These are phyloP conservation scores for Cheumatopsyche charites DNA, from an alignment of 1,140 invertebrate genomes.

Conservation along the genomic window DNA sequence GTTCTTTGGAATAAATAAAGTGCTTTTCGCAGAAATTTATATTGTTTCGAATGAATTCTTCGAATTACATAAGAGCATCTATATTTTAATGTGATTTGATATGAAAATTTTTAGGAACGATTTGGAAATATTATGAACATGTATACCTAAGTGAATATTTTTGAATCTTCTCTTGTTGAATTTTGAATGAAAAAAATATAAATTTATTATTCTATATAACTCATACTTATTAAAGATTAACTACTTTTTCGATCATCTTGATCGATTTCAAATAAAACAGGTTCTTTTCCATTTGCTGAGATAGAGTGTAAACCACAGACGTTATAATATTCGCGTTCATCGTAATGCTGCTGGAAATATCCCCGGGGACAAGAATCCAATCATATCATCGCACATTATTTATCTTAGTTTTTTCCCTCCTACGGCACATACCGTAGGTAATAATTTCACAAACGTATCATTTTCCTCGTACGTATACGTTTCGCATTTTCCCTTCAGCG, in stretches of 20 bases:
- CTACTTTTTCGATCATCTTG: background rate
- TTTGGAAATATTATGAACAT: too few relatives aligned
- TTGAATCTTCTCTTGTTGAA: too few relatives aligned
- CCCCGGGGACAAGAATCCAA: slow-evolving; percentile 26
- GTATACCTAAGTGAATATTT: too few relatives aligned
- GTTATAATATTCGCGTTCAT: background rate
- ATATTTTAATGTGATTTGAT: too few relatives aligned
- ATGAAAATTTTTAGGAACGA: too few relatives aligned
- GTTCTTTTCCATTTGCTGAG: slow-evolving; percentile 1
- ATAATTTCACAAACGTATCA: slow-evolving; percentile 4
- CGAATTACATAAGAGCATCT: too few relatives aligned
- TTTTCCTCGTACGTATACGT: background rate
- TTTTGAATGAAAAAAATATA: too few relatives aligned
- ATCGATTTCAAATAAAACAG: background rate
- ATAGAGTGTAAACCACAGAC: background rate
- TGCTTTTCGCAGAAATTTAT: too few relatives aligned
- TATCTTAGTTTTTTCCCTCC: slow-evolving; percentile 27
- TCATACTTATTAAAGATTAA: background rate
- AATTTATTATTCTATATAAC: too few relatives aligned
- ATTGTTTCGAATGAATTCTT: too few relatives aligned
- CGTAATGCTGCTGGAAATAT: slow-evolving; percentile 19
- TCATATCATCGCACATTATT: slow-evolving; percentile 34
- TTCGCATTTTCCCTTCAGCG: slow-evolving; percentile 3
- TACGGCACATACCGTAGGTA: background rate
- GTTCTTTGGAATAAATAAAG: background rate